phyloP scores from a whole-genome alignment of 2,797 vertebrate species.

The Bovichtus diacanthus region DNA sequence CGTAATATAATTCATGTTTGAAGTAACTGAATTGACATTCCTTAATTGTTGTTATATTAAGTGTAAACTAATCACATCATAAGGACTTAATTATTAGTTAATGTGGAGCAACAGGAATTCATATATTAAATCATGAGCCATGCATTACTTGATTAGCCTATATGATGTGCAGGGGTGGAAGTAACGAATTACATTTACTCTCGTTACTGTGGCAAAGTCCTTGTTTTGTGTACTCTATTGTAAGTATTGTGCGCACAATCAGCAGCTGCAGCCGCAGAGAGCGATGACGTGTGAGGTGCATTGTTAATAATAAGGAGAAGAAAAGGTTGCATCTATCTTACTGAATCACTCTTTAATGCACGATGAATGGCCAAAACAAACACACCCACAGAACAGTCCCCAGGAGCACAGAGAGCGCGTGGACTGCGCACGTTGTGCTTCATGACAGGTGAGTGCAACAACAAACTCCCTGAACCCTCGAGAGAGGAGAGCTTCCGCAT shows the following conservation, averaged over 20 bases:
- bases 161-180: background rate
- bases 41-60: background rate
- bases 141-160: background rate
- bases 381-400: no score
- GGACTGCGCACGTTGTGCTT: no score
- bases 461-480: background rate
- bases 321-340: no score
- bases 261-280: no score
- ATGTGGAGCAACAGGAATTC: background rate
- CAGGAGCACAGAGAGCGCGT: no score
- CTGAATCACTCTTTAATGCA: no score
- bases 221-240: no score
- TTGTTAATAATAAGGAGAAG: no score
- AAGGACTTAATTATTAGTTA: background rate
- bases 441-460: slow-evolving; percentile 5
- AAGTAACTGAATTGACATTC: no score
- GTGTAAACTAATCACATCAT: background rate
- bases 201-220: background rate
- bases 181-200: background rate
- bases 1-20: background rate
- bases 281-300: no score
- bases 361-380: no score
- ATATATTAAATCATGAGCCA: background rate
- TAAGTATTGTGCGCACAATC: no score
- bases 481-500: background rate